These are phyloP conservation scores for Eristalis pertinax DNA, from an alignment of 2,888 invertebrate species.

Conservation along the genomic window DNA sequence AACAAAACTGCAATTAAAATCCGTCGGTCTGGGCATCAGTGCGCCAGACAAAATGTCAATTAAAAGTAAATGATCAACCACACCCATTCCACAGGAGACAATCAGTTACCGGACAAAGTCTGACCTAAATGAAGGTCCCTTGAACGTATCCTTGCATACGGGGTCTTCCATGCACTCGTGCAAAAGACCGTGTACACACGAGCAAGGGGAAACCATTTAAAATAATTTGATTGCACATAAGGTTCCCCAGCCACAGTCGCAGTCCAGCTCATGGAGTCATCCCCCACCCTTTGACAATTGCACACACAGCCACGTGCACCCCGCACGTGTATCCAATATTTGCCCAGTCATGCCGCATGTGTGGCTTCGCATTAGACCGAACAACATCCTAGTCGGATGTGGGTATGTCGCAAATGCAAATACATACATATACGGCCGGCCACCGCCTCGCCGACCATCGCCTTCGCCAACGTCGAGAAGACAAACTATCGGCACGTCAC, in stretches of 20 bases:
- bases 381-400: conserved; percentile 42
- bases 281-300: not conserved
- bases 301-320: not conserved
- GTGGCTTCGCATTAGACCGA: conserved; percentile 38
- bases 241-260: not conserved
- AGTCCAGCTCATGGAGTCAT: not conserved
- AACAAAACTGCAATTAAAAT: not conserved
- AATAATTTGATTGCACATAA: conserved; percentile 1
- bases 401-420: conserved; percentile 26
- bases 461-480: conserved; percentile 20
- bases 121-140: not conserved
- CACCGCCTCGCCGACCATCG: too few species aligned
- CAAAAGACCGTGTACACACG: not conserved
- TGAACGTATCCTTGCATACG: not conserved
- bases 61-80: not conserved
- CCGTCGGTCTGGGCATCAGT: not conserved
- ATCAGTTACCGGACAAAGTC: not conserved
- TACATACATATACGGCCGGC: conserved; percentile 21
- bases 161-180: not conserved
- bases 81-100: not conserved
- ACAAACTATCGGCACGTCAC: conserved; percentile 60
- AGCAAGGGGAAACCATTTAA: not conserved
- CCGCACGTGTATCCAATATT: conserved; percentile 53
- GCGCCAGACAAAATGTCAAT: not conserved
- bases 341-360: conserved; percentile 48